Evolutionary conservation across 2,888 invertebrate species (phyloP).

Genomic region (Antitype chi): DNA sequence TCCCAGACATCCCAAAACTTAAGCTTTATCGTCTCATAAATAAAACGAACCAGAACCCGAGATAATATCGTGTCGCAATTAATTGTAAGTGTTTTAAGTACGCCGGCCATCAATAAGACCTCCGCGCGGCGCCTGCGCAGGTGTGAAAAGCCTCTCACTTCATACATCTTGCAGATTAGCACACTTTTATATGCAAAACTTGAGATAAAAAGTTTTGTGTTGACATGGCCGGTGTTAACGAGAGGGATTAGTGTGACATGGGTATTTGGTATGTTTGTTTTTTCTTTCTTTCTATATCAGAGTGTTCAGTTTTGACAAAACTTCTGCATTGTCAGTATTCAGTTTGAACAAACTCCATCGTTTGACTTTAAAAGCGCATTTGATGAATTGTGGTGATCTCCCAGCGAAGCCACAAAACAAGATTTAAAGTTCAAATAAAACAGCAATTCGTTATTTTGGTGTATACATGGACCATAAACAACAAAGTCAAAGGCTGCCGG

Average conservation of each 20-base stretch:
- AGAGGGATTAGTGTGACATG: constrained; percentile 17
- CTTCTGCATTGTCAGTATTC: background rate
- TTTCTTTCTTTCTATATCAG: background rate
- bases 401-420: background rate
- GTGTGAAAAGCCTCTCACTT: constrained; percentile 51
- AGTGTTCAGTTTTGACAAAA: background rate
- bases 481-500: background rate
- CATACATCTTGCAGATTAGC: constrained; percentile 53
- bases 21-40: constrained; percentile 46
- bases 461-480: background rate
- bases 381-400: background rate
- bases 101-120: constrained; percentile 40
- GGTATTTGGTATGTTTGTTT: background rate
- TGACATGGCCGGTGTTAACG: constrained; percentile 21
- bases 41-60: constrained; percentile 37
- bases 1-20: constrained; percentile 15
- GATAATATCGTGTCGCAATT: constrained; percentile 51
- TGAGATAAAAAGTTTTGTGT: constrained; percentile 33
- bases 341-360: background rate
- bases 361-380: background rate
- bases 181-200: constrained; percentile 50
- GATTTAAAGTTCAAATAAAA: background rate
- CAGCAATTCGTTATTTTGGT: background rate
- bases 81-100: constrained; percentile 52
- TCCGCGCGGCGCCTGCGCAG: constrained; percentile 30